These are phyloP conservation scores for Coracias cyanogaster DNA, from an alignment of 2,797 vertebrate species.

Conservation along the genomic window DNA sequence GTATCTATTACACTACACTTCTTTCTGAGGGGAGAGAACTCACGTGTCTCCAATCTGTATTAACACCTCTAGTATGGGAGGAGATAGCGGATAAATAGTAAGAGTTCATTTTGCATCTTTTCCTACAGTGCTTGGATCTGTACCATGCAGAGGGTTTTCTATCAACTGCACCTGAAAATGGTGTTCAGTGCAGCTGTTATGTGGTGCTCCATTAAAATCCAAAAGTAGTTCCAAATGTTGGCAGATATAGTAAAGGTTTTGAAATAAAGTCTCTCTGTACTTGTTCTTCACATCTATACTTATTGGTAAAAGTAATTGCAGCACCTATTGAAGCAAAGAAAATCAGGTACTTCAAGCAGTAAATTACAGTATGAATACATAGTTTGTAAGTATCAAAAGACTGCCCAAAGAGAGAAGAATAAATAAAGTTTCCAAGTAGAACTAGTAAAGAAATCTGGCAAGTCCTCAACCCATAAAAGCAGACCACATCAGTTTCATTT, in stretches of 20 bases:
- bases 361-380: not conserved
- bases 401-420: not conserved
- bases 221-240: not conserved
- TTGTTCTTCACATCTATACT: not conserved
- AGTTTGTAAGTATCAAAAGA: not conserved
- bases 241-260: not conserved
- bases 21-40: not conserved
- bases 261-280: not conserved
- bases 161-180: not conserved
- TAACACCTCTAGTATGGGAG: not conserved
- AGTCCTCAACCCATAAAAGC: not conserved
- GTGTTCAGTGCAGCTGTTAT: not conserved
- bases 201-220: not conserved
- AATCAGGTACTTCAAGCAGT: not conserved
- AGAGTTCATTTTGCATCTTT: not conserved
- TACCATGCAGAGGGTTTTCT: not conserved
- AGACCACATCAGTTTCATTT: not conserved
- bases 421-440: not conserved
- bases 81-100: not conserved
- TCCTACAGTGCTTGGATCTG: not conserved
- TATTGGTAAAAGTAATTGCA: not conserved
- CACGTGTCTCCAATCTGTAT: not conserved
- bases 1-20: not conserved
- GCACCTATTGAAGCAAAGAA: not conserved
- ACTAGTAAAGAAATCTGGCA: not conserved